A percentile compares a stretch with the other conserved stretches of the same genome.
phyloP scores from a whole-genome alignment of 2,797 vertebrate species.

The Paguma larvata region DNA sequence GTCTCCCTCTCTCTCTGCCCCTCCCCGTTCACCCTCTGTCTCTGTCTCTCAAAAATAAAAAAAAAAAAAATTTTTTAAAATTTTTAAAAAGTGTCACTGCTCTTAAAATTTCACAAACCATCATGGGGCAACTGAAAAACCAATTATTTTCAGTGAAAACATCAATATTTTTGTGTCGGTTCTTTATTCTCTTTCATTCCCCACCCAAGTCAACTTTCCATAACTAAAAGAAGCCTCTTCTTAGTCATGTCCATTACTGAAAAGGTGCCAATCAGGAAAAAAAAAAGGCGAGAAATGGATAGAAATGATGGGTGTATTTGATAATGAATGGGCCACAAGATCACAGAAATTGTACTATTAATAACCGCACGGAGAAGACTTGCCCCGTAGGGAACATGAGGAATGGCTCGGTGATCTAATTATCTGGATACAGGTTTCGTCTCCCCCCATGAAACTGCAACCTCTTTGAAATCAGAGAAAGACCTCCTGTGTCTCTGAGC shows the following conservation, averaged over 20 bases:
- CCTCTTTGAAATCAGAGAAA: neutral
- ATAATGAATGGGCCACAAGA: neutral
- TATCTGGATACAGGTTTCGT: neutral
- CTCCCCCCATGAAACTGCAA: neutral
- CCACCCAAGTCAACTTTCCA: neutral
- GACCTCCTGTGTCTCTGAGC: neutral
- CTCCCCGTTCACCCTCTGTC: too few species aligned
- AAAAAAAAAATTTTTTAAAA: too few species aligned
- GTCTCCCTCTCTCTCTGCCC: too few species aligned
- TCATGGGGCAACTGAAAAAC: neutral
- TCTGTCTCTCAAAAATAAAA: too few species aligned
- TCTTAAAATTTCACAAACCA: neutral
- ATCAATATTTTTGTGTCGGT: neutral
- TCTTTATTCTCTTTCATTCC: neutral
- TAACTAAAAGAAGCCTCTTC: too few species aligned
- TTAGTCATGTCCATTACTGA: too few species aligned
- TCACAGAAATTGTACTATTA: neutral
- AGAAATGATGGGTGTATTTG: neutral
- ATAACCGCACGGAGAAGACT: neutral
- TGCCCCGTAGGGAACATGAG: accelerated
- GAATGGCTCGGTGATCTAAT: neutral
- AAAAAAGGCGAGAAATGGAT: neutral
- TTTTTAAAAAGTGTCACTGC: too few species aligned
- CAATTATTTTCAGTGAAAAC: neutral
- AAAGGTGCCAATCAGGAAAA: neutral